Percentiles rank a stretch among this genome's conserved stretches.
phyloP scores from a whole-genome alignment of 1,140 invertebrate species.

The Zaprionus inermis region DNA sequence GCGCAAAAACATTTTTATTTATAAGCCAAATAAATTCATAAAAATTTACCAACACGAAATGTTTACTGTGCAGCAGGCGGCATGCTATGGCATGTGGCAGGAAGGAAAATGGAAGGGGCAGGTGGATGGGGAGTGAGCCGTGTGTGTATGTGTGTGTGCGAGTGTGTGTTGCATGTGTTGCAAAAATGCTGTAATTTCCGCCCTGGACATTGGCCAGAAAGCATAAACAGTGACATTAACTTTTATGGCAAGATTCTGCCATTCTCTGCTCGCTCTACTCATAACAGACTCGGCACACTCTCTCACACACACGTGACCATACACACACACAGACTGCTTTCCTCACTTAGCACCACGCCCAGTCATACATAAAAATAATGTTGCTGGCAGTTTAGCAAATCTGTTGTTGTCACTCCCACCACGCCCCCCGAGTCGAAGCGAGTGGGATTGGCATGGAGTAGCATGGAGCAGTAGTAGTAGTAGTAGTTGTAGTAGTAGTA shows the following conservation, averaged over 20 bases:
- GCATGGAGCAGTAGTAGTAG: background rate
- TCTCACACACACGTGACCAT: conserved; percentile 21
- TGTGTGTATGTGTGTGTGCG: background rate
- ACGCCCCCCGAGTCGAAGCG: background rate
- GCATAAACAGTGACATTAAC: conserved; percentile 83
- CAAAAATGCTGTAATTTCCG: conserved; percentile 80
- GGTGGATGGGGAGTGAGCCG: background rate
- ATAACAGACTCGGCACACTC: conserved; percentile 35
- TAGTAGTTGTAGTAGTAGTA: background rate
- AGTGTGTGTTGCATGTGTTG: conserved; percentile 66
- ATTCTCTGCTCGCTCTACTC: conserved; percentile 13
- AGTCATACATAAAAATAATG: conserved; percentile 78
- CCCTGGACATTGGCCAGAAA: conserved; percentile 80
- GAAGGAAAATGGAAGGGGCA: background rate
- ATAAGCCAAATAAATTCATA: conserved; percentile 82
- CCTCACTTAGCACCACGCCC: conserved; percentile 21
- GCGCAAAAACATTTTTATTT: conserved; percentile 69
- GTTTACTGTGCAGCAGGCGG: background rate
- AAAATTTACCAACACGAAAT: conserved; percentile 62
- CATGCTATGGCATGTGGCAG: no score
- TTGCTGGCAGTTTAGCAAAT: conserved; percentile 76
- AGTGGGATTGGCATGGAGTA: no score
- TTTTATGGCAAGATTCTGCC: conserved; percentile 71
- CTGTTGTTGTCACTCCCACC: conserved; percentile 67
- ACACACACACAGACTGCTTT: conserved; percentile 10